Conservation (phyloP, 2,113 vertebrate species). For the Ramphastos sulfuratus region DNA sequence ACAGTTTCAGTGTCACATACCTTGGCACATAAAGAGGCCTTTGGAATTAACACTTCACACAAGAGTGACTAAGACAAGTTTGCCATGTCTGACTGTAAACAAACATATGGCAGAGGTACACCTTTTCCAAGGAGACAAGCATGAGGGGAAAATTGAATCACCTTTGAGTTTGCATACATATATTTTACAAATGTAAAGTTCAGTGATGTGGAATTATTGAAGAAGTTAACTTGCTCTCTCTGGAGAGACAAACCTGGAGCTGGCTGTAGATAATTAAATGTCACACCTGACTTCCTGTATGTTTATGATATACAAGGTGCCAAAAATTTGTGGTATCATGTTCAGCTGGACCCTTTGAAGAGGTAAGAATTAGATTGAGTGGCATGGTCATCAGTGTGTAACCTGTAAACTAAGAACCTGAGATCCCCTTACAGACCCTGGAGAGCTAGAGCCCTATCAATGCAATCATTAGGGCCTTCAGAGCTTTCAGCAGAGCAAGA, state of each 20-base stretch:
- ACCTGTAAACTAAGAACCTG: not conserved
- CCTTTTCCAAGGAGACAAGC: slow-evolving; percentile 6
- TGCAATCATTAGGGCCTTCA: not conserved
- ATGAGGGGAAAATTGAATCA: not conserved
- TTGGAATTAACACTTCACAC: not conserved
- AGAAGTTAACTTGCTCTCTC: not conserved
- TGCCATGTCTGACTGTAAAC: slow-evolving; percentile 25
- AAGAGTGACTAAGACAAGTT: not conserved
- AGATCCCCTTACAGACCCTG: not conserved
- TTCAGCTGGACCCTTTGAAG: not conserved
- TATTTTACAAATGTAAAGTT: not conserved
- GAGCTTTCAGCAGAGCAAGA: not conserved
- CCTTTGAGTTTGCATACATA: not conserved
- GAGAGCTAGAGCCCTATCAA: not conserved
- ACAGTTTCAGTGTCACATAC: not conserved
- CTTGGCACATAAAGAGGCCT: not conserved
- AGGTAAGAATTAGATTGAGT: not conserved
- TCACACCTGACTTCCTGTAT: not conserved
- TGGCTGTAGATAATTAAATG: not conserved
- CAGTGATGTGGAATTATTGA: not conserved
- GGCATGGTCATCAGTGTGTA: not conserved
- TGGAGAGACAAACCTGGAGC: not conserved
- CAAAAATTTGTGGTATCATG: not conserved
- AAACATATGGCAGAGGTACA: not conserved
- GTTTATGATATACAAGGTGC: not conserved